A percentile compares a stretch with the other conserved stretches of the same genome.
Conservation (phyloP, 2,113 vertebrate species). For the Microtus pennsylvanicus region DNA sequence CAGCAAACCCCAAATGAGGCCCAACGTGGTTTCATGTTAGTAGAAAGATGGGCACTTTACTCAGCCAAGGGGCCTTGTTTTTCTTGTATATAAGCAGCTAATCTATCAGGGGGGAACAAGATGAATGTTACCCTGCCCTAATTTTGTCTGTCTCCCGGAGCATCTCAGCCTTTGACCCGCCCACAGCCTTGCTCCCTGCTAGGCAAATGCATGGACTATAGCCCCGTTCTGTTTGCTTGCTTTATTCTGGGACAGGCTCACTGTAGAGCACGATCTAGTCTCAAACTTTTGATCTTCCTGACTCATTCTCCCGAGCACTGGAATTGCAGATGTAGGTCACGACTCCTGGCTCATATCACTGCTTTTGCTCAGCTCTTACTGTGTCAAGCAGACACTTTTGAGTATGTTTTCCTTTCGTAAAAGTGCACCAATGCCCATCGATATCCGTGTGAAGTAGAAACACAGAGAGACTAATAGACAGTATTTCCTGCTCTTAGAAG, state of each 20-base stretch:
- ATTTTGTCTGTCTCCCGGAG: background rate
- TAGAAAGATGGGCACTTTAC: background rate
- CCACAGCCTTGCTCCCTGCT: background rate
- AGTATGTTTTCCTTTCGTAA: background rate
- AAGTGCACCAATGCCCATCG: background rate
- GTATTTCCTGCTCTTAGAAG: background rate
- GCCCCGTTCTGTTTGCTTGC: background rate
- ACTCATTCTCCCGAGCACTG: background rate
- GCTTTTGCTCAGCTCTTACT: background rate
- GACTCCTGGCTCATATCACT: background rate
- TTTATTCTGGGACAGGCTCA: background rate
- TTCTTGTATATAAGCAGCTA: background rate
- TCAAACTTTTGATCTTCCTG: background rate
- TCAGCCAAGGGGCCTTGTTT: background rate
- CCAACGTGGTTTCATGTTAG: background rate
- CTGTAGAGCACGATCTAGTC: background rate
- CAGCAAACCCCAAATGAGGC: background rate
- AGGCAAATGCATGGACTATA: background rate
- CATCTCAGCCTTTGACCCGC: background rate
- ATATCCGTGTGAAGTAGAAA: background rate
- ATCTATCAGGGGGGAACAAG: background rate
- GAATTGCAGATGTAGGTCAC: background rate
- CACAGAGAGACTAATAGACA: background rate
- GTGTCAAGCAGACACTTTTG: background rate
- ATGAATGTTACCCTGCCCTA: background rate